Evolutionary conservation across 2,797 vertebrate species (phyloP).

Genomic region (Clamator glandarius): DNA sequence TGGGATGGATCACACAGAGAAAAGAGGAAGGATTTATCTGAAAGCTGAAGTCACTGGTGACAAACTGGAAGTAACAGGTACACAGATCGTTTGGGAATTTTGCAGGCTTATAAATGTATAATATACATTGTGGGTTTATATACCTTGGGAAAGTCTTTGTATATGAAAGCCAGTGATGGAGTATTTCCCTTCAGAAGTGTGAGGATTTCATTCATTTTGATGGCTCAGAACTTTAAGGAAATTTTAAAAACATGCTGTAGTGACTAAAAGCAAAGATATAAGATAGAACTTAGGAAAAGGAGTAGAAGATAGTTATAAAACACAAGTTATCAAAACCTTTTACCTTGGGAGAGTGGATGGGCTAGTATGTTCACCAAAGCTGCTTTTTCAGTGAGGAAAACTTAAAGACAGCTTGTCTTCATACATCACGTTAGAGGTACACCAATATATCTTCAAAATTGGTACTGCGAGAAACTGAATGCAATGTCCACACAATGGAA

Average conservation of each 20-base stretch:
- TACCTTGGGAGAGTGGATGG: not conserved
- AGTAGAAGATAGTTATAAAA: not conserved
- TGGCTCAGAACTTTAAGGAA: not conserved
- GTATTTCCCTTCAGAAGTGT: not conserved
- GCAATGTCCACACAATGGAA: not conserved
- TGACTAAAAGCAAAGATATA: not conserved
- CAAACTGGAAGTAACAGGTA: conserved; percentile 92
- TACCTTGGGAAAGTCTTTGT: not conserved
- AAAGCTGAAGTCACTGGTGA: conserved; percentile 93
- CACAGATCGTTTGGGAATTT: conserved; percentile 4
- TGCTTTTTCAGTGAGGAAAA: not conserved
- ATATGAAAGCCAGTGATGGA: not conserved
- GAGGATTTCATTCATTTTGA: not conserved
- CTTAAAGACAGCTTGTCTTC: not conserved
- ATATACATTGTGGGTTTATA: not conserved
- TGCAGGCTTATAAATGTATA: not conserved
- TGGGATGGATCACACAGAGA: conserved; percentile 96
- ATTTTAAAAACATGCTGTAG: not conserved
- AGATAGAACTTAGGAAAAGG: not conserved
- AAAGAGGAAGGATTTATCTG: conserved; percentile 92
- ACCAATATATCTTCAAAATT: not conserved
- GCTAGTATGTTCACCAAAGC: not conserved
- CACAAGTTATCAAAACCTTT: not conserved
- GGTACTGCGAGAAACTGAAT: not conserved
- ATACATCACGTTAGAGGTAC: too few species aligned